These are phyloP conservation scores for Hemistola chrysoprasaria DNA, from an alignment of 2,888 invertebrate genomes.

Conservation along the genomic window DNA sequence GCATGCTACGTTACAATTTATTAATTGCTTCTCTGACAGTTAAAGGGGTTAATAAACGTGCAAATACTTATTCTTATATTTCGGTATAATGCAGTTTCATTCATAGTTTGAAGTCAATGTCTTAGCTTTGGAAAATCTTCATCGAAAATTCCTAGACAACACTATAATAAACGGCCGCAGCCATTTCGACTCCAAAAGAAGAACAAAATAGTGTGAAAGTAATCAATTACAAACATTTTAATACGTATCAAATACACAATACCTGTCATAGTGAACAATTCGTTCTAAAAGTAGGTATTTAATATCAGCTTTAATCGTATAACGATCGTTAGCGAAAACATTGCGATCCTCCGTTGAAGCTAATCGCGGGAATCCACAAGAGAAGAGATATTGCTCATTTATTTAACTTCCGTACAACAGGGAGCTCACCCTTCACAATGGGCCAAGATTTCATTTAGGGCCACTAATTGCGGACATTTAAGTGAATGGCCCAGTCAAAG, in stretches of 20 bases:
- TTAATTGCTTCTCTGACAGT: no score
- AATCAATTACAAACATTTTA: background rate
- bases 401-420: constrained; percentile 43
- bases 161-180: no score
- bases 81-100: no score
- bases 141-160: no score
- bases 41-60: no score
- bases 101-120: no score
- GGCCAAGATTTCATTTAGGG: constrained; percentile 49
- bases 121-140: no score
- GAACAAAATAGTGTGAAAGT: no score
- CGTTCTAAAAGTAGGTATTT: no score
- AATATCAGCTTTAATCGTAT: background rate
- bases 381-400: constrained; percentile 43
- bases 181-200: no score
- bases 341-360: constrained; percentile 18
- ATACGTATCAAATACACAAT: background rate
- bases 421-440: constrained; percentile 33
- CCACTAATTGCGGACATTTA: constrained; percentile 58
- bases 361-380: constrained; percentile 40
- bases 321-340: constrained; percentile 13
- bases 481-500: constrained; percentile 47
- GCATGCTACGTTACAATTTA: no score
- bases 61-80: no score
- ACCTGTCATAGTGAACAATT: background rate